Evolutionary conservation across 1,140 invertebrate species (phyloP).

Genomic region (Ceratina japonica): DNA sequence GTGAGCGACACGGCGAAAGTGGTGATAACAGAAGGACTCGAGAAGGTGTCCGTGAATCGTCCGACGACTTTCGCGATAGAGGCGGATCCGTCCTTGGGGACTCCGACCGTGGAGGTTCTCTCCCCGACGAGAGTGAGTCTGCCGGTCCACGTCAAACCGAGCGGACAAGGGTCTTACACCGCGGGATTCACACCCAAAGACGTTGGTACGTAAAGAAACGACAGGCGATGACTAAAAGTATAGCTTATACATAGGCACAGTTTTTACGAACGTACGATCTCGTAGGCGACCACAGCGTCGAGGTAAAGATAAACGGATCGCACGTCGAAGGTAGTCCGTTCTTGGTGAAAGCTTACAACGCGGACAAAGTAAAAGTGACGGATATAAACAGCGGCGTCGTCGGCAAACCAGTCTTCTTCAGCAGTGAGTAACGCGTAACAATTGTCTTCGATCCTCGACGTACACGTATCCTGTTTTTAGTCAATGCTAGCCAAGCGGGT

Average conservation of each 20-base stretch:
- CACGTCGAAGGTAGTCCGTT: conserved; percentile 97
- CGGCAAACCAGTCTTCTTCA: conserved; percentile 95
- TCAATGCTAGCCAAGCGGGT: conserved; percentile 90
- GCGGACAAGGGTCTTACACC: conserved; percentile 73
- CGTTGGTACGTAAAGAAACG: conserved; percentile 83
- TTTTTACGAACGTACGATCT: conserved; percentile 19
- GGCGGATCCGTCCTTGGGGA: conserved; percentile 84
- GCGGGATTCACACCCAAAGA: conserved; percentile 92
- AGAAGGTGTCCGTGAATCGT: conserved; percentile 94
- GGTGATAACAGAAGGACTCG: conserved; percentile 87
- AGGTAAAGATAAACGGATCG: conserved; percentile 89
- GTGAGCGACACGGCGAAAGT: conserved; percentile 79
- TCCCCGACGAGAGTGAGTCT: conserved; percentile 87
- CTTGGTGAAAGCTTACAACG: conserved; percentile 96
- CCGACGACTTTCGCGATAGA: conserved; percentile 92
- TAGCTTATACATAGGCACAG: background rate
- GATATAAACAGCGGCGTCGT: conserved; percentile 94
- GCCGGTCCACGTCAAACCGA: conserved; percentile 83
- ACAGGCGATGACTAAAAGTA: background rate
- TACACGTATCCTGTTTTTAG: conserved; percentile 73
- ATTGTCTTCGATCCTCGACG: background rate
- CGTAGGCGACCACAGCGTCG: conserved; percentile 93
- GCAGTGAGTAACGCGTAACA: conserved; percentile 85
- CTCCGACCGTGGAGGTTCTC: conserved; percentile 88
- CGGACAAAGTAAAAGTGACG: conserved; percentile 93